Evolutionary conservation across 2,797 vertebrate species (phyloP), one percentile per base, ranked within the genome.

Genomic region (Gallinago solitaria): DNA sequence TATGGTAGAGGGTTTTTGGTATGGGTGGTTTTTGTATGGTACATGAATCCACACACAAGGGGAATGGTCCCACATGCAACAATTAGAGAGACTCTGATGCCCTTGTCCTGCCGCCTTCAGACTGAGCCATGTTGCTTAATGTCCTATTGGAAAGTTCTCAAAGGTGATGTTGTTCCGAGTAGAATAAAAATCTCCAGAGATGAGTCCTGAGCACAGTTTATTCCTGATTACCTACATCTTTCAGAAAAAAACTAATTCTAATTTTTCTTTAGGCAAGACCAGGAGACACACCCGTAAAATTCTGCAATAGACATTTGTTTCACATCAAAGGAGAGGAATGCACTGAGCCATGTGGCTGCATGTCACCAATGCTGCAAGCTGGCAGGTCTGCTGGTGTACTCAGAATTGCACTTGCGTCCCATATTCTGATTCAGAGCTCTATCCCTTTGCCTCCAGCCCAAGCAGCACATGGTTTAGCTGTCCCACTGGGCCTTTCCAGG

Each of bases 311-410:
- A 25, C 14, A 25, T 54, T 68, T 78, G 12, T 78, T 76, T 87
- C 23, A 12, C 4, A 7, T 51, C 61, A 79, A 21, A 1, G 4
- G 33, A 79, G 25, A 82, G 12, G 20, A 61, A 88, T 53, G 37
- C 1, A 2, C 6, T 45, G 60, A 86, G 37, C 23, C n/a, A 0
- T 4, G 10, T 39, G 47, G 33, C 35, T 53, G 14, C 25, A 21
- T 5, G 20, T 59, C 61, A 69, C 53, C 63, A n/a, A 0, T 4
- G 56, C 28, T 59, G 51, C 50, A 43, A 43, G 54, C 23, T 16
- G 8, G 11, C 47, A 50, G 16, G 8, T 67, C 68, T 53, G 16
- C 21, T n/a, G 20, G 30, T 28, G 18, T 33, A 17, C 25, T 53
- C 33, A 4, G 16, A n/a, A 43, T 17, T 41, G 37, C 54, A 11